Base-by-base conservation (phyloP, 2,113 vertebrate species). In the Sphaerodactylus townsendi region DNA sequence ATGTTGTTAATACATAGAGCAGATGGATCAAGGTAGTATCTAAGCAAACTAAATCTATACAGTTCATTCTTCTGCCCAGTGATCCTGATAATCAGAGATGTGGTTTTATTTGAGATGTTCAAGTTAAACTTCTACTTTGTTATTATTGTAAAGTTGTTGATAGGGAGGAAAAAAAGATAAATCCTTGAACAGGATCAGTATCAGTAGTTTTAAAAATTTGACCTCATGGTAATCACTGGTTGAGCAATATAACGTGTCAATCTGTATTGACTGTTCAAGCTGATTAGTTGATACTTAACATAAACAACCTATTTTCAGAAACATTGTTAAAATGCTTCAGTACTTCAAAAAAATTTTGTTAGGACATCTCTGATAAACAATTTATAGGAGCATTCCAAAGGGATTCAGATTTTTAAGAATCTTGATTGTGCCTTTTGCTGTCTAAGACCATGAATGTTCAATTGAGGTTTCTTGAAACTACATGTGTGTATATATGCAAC, bases 21-120 rank as follows among this genome's bases (percentile, higher is more conserved):
- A 2, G 50, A 84, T 39, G 37, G 6, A 21, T 23, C 1, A 56
- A 56, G 1, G 1, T 0, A 17, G 13, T 46, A 77, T 53, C 69
- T 84, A 50, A 33, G 35, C 35, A n/a, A n/a, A 56, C n/a, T 41
- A 2, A 0, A 4, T 1, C 0, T 41, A 64, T 15, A 23, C 1
- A 4, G 13, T n/a, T 44, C 19, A 33, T 73, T 3, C 19, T 81
- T 86, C 15, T 35, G 5, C 73, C 69, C 2, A 64, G 87, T 66
- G 3, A 11, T 4, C 5, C 41, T 59, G 35, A 1, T 64, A n/a
- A 5, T n/a, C 50, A 39, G 2, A 35, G 39, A 0, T 1, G 17
- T 7, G 1, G 68, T 41, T 37, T 85, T 82, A 35, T 21, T 48
- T 19, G 23, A 74, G 4, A 23, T 11, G 8, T 72, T 35, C 71